phyloP scores from a whole-genome alignment of 64 coral and sea anemone species.

The Dendronephthya gigantea region DNA sequence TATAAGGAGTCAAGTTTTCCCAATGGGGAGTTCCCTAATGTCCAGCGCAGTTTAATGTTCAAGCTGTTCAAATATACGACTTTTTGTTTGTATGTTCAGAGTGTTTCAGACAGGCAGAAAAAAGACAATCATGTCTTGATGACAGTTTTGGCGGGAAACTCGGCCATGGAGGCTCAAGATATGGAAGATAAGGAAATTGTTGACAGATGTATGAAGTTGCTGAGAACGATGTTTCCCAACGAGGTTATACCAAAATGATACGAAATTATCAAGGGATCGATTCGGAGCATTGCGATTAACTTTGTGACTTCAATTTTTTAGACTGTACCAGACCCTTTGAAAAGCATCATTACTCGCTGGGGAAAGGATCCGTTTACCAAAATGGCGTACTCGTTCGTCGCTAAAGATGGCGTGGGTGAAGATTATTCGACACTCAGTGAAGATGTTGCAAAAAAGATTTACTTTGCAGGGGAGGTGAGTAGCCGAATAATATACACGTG shows the following conservation, averaged over 20 bases:
- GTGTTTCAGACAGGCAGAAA: slow-evolving; percentile 18
- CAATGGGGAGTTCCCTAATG: no score
- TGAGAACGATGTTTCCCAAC: slow-evolving; percentile 58
- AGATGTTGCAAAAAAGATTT: slow-evolving; percentile 53
- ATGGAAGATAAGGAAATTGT: slow-evolving; percentile 65
- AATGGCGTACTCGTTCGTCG: slow-evolving; percentile 89
- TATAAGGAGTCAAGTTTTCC: no score
- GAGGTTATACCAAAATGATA: slow-evolving; percentile 26
- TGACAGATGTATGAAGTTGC: slow-evolving; percentile 37
- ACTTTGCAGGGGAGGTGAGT: slow-evolving; percentile 83
- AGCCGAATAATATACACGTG: no score
- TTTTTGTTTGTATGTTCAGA: not conserved
- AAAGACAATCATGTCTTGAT: slow-evolving; percentile 53
- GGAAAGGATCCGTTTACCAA: slow-evolving; percentile 50
- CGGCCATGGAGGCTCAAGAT: slow-evolving; percentile 43
- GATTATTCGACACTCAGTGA: slow-evolving; percentile 70
- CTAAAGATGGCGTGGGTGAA: slow-evolving; percentile 60
- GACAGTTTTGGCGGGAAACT: slow-evolving; percentile 70
- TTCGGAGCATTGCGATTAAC: no score
- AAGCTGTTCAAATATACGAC: no score
- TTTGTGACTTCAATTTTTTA: not conserved
- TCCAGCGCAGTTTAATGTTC: no score
- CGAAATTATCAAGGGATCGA: no score
- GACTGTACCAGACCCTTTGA: slow-evolving; percentile 58
- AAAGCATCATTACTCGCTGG: slow-evolving; percentile 71